Conservation (phyloP, 2,797 vertebrate species). For the Halcyon leucocephala region DNA sequence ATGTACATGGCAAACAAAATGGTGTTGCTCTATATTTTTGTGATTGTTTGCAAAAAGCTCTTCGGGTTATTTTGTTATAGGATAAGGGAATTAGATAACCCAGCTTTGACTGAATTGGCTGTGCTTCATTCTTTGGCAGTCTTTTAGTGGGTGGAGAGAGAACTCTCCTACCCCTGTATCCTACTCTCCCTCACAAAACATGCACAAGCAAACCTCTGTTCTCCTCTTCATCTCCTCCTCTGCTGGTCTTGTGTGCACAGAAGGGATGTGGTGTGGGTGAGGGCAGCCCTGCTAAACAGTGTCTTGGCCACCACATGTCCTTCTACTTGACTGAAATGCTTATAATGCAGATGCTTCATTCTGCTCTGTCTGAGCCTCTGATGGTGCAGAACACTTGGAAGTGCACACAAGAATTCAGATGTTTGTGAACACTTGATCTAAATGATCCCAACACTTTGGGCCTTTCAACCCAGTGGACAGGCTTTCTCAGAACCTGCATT, state of each 20-base stretch:
- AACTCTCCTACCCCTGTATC: neutral
- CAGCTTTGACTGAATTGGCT: neutral
- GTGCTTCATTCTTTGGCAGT: neutral
- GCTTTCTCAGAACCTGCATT: neutral
- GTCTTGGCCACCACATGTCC: neutral
- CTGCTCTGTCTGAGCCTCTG: neutral
- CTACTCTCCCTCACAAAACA: neutral
- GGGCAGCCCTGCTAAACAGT: neutral
- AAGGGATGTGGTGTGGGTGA: neutral
- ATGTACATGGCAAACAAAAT: neutral
- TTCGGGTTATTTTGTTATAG: neutral
- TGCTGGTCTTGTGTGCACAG: rapidly evolving
- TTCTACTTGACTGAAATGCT: neutral
- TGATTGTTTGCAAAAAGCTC: neutral
- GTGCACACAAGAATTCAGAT: neutral
- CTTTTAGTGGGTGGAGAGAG: neutral
- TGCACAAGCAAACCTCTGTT: neutral
- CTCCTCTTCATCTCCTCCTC: neutral
- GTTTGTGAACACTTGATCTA: neutral
- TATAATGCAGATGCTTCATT: neutral
- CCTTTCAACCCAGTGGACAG: neutral
- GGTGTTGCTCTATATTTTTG: neutral
- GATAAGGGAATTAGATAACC: neutral
- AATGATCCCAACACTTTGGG: neutral
- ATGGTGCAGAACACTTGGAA: neutral